Percentiles rank a stretch among this genome's conserved stretches.
phyloP scores from a whole-genome alignment of 2,797 vertebrate species.

The Urocyon cinereoargenteus region DNA sequence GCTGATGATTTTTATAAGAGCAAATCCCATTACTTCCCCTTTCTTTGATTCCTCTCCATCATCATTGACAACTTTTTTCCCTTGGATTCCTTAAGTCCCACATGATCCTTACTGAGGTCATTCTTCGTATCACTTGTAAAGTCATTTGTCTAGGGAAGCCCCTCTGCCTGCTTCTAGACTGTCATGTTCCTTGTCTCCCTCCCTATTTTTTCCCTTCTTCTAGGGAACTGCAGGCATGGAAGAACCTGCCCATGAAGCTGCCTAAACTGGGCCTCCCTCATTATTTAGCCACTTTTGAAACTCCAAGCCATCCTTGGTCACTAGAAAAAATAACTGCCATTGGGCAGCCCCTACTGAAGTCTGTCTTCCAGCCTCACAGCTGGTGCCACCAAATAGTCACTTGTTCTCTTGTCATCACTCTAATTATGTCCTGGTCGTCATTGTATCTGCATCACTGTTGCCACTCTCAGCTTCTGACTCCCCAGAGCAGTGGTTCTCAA shows the following conservation, averaged over 20 bases:
- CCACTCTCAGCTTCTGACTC: neutral
- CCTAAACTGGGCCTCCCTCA: neutral
- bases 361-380: neutral
- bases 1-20: neutral
- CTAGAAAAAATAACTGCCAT: neutral
- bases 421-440: neutral
- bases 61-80: neutral
- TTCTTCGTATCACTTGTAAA: neutral
- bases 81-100: neutral
- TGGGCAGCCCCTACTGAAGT: neutral
- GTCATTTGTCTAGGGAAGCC: no score
- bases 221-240: neutral
- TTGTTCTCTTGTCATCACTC: neutral
- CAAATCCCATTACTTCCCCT: neutral
- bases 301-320: neutral
- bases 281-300: neutral
- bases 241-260: neutral
- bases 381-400: neutral
- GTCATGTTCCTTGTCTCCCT: neutral
- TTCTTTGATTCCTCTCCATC: neutral
- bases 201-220: neutral
- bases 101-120: neutral
- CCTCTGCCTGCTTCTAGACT: neutral
- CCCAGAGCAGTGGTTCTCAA: neutral
- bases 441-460: rapidly evolving